A percentile compares a stretch with the other conserved stretches of the same genome.
Conservation (phyloP, 2,113 vertebrate genomes). For the Oryzias javanicus region DNA sequence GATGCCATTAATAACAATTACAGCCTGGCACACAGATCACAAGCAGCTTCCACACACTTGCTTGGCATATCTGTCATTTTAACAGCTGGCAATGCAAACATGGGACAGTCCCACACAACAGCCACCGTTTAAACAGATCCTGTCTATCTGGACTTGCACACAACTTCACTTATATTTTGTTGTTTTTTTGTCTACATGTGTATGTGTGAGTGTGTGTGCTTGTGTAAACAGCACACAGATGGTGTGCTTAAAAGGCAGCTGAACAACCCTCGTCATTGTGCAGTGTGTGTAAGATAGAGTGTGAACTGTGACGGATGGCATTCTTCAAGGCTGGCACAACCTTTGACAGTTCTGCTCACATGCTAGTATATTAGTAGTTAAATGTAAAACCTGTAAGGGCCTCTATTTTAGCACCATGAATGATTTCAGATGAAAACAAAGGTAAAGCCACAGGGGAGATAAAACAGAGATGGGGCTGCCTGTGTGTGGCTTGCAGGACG, state of each 20-base stretch:
- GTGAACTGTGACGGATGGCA: constrained; percentile 46
- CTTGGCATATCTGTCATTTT: constrained; percentile 48
- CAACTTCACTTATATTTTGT: constrained; percentile 45
- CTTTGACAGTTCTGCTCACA: constrained; percentile 14
- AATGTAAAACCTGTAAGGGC: constrained; percentile 21
- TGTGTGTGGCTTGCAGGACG: constrained; percentile 59
- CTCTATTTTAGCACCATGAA: constrained; percentile 57
- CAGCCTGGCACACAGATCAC: constrained; percentile 37
- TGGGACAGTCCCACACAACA: constrained; percentile 33
- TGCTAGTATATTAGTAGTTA: constrained; percentile 5
- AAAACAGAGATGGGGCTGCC: constrained; percentile 47
- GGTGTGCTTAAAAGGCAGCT: constrained; percentile 59
- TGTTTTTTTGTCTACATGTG: constrained; percentile 27
- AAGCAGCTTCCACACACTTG: constrained; percentile 25
- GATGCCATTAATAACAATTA: constrained; percentile 41
- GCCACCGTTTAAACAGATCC: constrained; percentile 43
- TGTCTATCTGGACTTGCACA: constrained; percentile 38
- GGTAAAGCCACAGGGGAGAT: constrained; percentile 46
- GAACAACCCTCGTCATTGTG: constrained; percentile 62
- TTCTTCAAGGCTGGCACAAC: constrained; percentile 48
- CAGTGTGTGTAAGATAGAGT: constrained; percentile 18
- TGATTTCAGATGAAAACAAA: constrained; percentile 41
- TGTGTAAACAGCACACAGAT: constrained; percentile 59
- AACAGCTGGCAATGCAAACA: constrained; percentile 58
- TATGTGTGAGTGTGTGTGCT: constrained; percentile 1